Conservation (phyloP, 1,140 invertebrate genomes). For the Plodia interpunctella region DNA sequence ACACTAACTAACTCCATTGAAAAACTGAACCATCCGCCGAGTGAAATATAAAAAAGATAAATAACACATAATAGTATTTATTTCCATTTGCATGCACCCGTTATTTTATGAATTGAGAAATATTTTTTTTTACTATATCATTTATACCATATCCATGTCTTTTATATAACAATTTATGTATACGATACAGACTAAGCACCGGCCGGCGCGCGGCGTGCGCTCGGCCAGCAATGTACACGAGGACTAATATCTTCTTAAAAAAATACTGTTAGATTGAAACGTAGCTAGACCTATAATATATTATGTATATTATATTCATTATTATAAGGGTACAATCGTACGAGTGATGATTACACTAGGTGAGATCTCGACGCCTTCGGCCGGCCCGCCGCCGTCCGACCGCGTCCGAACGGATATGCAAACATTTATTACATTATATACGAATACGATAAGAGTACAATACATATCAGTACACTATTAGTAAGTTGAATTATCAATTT, state of each 20-base stretch:
- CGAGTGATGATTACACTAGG: conserved; percentile 70
- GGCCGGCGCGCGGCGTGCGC: conserved; percentile 44
- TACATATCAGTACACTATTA: conserved; percentile 59
- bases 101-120: conserved; percentile 73
- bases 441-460: conserved; percentile 50
- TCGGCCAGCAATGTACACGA: conserved; percentile 68
- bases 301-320: conserved; percentile 69
- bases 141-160: conserved; percentile 71
- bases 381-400: conserved; percentile 60
- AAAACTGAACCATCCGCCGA: conserved; percentile 63
- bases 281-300: conserved; percentile 72
- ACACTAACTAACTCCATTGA: conserved; percentile 55
- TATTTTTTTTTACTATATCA: conserved; percentile 71
- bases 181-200: conserved; percentile 68
- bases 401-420: conserved; percentile 71
- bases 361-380: conserved; percentile 70
- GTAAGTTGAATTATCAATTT: conserved; percentile 63
- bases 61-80: conserved; percentile 71
- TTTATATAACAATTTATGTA: conserved; percentile 73
- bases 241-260: conserved; percentile 77
- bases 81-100: conserved; percentile 72
- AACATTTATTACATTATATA: conserved; percentile 60
- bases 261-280: conserved; percentile 77
- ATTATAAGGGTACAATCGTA: conserved; percentile 70
- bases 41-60: conserved; percentile 76